phyloP scores from a whole-genome alignment of 2,113 vertebrate genomes.

The Ceyx melanurus region DNA sequence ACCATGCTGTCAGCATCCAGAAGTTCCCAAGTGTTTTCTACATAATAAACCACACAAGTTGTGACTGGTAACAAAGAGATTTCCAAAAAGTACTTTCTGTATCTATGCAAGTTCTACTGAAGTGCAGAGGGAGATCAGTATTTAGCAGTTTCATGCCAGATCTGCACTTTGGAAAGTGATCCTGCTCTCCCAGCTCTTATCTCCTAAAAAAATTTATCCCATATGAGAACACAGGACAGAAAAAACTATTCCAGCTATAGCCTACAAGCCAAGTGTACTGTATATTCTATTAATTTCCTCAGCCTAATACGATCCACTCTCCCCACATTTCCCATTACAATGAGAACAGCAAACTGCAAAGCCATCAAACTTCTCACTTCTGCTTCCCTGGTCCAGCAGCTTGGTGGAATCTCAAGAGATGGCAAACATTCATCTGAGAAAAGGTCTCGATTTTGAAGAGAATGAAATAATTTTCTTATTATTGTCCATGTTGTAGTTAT shows the following conservation, averaged over 20 bases:
- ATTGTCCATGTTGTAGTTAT: neutral
- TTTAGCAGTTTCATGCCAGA: neutral
- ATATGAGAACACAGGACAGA: neutral
- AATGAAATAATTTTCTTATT: conserved; percentile 3
- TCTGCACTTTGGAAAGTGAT: neutral
- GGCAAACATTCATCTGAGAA: neutral
- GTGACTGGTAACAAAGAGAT: neutral
- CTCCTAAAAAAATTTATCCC: neutral
- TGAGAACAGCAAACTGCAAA: neutral
- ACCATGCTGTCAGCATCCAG: neutral
- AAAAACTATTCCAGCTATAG: neutral
- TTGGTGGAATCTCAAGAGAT: neutral
- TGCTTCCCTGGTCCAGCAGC: neutral
- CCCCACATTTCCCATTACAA: neutral
- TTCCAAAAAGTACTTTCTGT: neutral
- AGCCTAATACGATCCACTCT: neutral
- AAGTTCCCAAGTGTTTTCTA: neutral
- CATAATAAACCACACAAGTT: neutral
- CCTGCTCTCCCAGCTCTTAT: neutral
- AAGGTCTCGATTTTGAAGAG: neutral
- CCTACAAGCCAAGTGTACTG: neutral
- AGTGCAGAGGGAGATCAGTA: neutral
- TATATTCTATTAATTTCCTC: neutral
- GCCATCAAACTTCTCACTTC: neutral
- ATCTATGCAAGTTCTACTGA: neutral